These are phyloP conservation scores for Papilio polyxenes DNA, from an alignment of 1,140 invertebrate species.

Conservation along the genomic window DNA sequence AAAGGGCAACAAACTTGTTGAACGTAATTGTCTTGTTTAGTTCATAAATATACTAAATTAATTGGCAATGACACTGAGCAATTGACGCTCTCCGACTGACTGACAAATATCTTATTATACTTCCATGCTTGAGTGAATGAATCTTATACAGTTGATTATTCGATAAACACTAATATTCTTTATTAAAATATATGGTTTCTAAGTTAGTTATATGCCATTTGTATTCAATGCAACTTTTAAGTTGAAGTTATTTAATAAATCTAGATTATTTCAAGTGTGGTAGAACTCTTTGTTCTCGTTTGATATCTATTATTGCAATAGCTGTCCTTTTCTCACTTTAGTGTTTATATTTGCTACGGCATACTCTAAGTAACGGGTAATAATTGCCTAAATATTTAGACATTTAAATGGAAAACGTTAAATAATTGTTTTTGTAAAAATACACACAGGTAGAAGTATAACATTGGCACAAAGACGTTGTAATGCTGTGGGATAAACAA, in stretches of 20 bases:
- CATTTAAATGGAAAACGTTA: neutral
- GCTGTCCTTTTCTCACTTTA: no score
- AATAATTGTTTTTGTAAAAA: neutral
- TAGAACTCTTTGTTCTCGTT: no score
- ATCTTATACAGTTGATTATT: neutral
- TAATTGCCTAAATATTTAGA: no score
- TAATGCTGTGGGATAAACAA: conserved; percentile 16
- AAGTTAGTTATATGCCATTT: neutral
- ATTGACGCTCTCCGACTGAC: neutral
- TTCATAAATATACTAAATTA: conserved; percentile 2
- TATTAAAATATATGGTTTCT: neutral
- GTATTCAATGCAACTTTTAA: neutral
- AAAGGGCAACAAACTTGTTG: conserved; percentile 15
- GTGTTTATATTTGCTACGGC: no score
- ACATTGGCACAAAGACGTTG: neutral
- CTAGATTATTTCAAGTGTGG: neutral
- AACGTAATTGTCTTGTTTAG: conserved; percentile 14
- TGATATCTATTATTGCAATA: no score
- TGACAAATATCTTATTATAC: conserved; percentile 9
- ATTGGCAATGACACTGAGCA: conserved; percentile 1
- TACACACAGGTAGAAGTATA: conserved; percentile 16
- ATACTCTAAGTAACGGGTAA: no score
- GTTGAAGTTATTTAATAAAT: no score
- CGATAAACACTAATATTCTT: neutral
- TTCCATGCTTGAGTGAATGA: neutral